These are phyloP conservation scores for Spatulosminthurus flaviceps DNA, from an alignment of 2,888 invertebrate species.

Conservation along the genomic window DNA sequence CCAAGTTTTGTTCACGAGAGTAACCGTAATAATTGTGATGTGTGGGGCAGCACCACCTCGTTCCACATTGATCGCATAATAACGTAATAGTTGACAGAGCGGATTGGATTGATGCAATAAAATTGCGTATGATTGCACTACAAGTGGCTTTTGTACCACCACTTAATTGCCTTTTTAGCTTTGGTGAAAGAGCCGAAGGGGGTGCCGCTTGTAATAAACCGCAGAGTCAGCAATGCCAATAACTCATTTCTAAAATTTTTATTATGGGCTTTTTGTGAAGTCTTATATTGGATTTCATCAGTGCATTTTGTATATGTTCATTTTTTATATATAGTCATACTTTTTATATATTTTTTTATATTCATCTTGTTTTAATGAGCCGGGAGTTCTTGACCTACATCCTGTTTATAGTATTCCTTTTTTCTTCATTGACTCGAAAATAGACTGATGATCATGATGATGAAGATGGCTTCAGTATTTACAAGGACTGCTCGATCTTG, in stretches of 20 bases:
- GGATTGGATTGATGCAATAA: constrained; percentile 7
- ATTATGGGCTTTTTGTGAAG: constrained; percentile 22
- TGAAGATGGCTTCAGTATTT: constrained; percentile 41
- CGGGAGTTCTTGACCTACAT: constrained; percentile 43
- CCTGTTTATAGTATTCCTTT: constrained; percentile 3
- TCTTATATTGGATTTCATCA: constrained; percentile 29
- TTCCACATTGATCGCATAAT: not conserved
- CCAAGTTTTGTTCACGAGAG: not conserved
- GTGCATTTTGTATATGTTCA: constrained; percentile 25
- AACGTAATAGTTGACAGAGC: not conserved
- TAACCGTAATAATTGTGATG: no score
- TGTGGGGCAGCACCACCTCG: not conserved
- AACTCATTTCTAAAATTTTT: constrained; percentile 28
- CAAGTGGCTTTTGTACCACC: not conserved
- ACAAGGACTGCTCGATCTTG: constrained; percentile 67
- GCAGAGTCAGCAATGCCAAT: not conserved
- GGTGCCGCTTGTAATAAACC: constrained; percentile 16
- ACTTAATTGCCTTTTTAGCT: not conserved
- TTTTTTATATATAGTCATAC: constrained; percentile 29
- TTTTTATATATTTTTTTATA: constrained; percentile 13
- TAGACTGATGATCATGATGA: constrained; percentile 20
- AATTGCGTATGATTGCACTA: constrained; percentile 5
- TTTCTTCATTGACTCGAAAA: constrained; percentile 43
- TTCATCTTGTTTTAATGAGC: constrained; percentile 33
- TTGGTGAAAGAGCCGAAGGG: not conserved